Conservation (phyloP, 2,797 vertebrate species). For the Cottoperca gobio region DNA sequence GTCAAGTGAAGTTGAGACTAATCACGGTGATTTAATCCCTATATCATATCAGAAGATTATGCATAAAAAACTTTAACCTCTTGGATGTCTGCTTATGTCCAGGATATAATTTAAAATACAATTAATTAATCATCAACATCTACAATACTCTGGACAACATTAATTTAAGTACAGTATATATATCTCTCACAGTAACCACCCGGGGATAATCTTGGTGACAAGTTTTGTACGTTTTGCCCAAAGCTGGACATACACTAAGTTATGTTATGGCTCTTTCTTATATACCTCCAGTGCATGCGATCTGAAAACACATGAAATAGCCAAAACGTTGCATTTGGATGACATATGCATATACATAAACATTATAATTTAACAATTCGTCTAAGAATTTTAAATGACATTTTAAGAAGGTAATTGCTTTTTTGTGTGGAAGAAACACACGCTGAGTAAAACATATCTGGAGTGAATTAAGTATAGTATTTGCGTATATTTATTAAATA, state of each 20-base stretch:
- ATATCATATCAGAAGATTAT: background rate
- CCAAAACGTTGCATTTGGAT: too few relatives aligned
- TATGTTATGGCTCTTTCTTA: background rate
- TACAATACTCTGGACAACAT: too few relatives aligned
- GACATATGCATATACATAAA: too few relatives aligned
- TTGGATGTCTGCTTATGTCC: background rate
- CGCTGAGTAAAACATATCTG: background rate
- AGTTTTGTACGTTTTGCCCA: background rate
- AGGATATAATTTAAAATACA: background rate
- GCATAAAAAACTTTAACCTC: background rate
- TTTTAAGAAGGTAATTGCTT: background rate
- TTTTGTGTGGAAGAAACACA: background rate
- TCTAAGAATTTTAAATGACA: background rate
- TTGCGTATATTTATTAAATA: too few relatives aligned
- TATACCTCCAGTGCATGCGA: background rate
- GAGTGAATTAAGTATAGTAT: too few relatives aligned
- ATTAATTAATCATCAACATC: conserved; percentile 1
- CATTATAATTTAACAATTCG: background rate
- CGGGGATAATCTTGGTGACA: background rate
- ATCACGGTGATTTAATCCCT: conserved; percentile 7
- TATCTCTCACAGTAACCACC: conserved; percentile 5
- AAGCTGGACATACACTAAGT: background rate
- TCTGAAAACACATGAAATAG: background rate
- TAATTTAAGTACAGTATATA: too few relatives aligned
- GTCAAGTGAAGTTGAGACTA: conserved; percentile 36